These are phyloP conservation scores for Brachyptera putata DNA, from an alignment of 2,888 invertebrate species.

Conservation along the genomic window DNA sequence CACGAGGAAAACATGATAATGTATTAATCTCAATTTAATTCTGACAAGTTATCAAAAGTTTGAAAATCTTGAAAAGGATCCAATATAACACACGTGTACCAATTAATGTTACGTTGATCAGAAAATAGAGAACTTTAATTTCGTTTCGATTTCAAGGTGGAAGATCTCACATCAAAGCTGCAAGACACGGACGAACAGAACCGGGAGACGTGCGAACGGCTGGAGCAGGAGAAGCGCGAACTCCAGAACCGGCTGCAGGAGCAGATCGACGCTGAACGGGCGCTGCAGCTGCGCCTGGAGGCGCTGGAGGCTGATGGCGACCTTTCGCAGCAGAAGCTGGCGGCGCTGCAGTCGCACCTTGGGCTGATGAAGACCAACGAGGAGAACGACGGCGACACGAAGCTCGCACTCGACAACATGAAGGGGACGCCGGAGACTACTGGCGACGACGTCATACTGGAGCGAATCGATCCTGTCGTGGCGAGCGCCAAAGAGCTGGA, in stretches of 20 bases:
- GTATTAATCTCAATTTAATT: too few relatives aligned
- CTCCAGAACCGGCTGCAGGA: constrained; percentile 49
- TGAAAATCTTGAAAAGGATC: too few relatives aligned
- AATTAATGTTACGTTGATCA: too few relatives aligned
- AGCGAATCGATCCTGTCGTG: constrained; percentile 24
- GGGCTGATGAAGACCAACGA: constrained; percentile 26
- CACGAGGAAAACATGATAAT: too few relatives aligned
- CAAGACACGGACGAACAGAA: constrained; percentile 47
- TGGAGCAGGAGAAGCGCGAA: constrained; percentile 52
- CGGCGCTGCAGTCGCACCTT: constrained; percentile 30
- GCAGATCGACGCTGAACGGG: constrained; percentile 46
- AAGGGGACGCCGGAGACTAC: constrained; percentile 26
- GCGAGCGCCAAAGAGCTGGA: too few relatives aligned
- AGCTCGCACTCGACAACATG: constrained; percentile 13
- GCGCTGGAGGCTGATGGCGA: constrained; percentile 46
- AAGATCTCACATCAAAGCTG: constrained; percentile 38
- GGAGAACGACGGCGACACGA: constrained; percentile 26
- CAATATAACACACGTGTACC: too few relatives aligned
- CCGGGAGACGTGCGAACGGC: constrained; percentile 50
- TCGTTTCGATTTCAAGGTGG: too few relatives aligned
- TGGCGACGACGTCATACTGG: constrained; percentile 31
- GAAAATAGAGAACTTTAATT: too few relatives aligned
- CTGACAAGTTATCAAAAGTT: too few relatives aligned
- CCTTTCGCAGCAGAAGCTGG: constrained; percentile 43
- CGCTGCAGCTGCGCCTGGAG: constrained; percentile 43